These are phyloP conservation scores for Anolis carolinensis DNA, from an alignment of 2,113 vertebrate genomes.

Conservation along the genomic window DNA sequence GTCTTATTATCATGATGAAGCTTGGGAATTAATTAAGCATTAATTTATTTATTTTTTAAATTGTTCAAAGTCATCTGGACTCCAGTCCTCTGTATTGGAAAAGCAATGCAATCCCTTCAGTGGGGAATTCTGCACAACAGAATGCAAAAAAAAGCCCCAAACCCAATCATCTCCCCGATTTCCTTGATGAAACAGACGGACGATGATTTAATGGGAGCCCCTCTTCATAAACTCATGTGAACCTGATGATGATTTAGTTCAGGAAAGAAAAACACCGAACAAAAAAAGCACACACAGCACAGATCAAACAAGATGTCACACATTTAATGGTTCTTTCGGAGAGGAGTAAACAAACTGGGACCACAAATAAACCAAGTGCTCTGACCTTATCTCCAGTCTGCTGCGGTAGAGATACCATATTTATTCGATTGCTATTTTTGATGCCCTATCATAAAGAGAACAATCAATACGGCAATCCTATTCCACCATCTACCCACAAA, in stretches of 20 bases:
- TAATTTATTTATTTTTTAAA: not conserved
- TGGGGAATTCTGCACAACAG: not conserved
- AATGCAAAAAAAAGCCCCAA: slow-evolving; percentile 6
- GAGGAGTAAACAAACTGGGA: not conserved
- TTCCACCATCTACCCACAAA: not conserved
- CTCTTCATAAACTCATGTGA: slow-evolving; percentile 10
- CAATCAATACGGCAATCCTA: not conserved
- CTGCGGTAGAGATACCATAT: slow-evolving; percentile 34
- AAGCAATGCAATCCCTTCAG: not conserved
- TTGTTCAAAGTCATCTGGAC: slow-evolving; percentile 42
- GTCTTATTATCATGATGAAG: slow-evolving; percentile 11
- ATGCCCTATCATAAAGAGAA: not conserved
- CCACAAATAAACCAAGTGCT: not conserved
- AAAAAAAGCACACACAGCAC: rapidly evolving
- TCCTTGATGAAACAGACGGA: slow-evolving; percentile 12
- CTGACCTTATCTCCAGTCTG: not conserved
- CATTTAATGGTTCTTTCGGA: slow-evolving; percentile 2
- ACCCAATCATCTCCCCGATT: slow-evolving; percentile 38
- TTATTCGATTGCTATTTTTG: slow-evolving; percentile 22
- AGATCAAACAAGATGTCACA: not conserved
- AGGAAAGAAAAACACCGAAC: not conserved
- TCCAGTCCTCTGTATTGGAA: slow-evolving; percentile 7
- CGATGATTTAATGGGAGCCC: slow-evolving; percentile 9
- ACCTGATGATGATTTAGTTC: not conserved
- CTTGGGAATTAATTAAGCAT: not conserved